These are phyloP conservation scores for Campopleginae sp. DNA, from an alignment of 2,888 invertebrate genomes.

Conservation along the genomic window DNA sequence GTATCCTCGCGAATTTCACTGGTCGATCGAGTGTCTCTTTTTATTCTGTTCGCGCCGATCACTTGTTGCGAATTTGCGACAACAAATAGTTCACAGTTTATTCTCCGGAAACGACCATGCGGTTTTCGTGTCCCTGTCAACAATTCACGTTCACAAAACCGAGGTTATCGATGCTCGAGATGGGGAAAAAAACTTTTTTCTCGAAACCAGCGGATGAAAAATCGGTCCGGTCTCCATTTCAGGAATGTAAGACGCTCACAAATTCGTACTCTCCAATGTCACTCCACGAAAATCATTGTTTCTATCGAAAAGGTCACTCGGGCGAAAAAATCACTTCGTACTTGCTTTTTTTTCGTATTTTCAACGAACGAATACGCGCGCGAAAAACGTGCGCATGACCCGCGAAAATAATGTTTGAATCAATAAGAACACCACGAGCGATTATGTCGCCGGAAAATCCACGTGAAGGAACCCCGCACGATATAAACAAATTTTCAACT, in stretches of 20 bases:
- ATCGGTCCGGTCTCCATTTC: neutral
- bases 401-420: constrained; percentile 39
- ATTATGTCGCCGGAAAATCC: constrained; percentile 7
- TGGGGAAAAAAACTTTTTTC: neutral
- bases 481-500: neutral
- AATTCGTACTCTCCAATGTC: constrained; percentile 6
- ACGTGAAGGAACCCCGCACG: neutral
- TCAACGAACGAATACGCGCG: neutral
- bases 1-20: constrained; percentile 76
- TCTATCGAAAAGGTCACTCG: constrained; percentile 41
- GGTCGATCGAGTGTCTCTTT: constrained; percentile 82
- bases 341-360: neutral
- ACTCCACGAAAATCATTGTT: neutral
- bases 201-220: neutral
- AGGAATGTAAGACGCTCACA: neutral
- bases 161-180: neutral
- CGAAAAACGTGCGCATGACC: constrained; percentile 33
- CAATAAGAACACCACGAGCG: constrained; percentile 55
- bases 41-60: neutral
- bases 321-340: too few relatives aligned
- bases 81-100: neutral
- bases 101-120: neutral
- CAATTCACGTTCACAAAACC: neutral
- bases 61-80: neutral
- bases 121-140: neutral